Conservation (phyloP, 2,888 invertebrate genomes). For the Sphecodes monilicornis region DNA sequence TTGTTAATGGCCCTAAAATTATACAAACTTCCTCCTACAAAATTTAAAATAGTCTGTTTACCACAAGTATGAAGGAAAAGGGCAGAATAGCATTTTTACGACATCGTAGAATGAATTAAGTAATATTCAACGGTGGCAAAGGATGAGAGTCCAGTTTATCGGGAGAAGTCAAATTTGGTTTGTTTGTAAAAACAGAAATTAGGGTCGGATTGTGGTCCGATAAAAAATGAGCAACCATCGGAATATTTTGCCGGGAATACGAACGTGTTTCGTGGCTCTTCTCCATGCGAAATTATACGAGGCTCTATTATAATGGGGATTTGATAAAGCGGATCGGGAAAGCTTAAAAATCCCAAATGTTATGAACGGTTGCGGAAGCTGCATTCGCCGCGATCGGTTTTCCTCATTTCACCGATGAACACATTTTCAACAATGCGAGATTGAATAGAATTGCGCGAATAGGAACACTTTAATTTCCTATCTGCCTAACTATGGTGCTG, state of each 20-base stretch:
- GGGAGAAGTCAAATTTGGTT: background rate
- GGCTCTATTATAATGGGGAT: constrained; percentile 6
- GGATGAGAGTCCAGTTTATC: no score
- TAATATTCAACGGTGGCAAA: no score
- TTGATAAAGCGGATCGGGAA: constrained; percentile 10
- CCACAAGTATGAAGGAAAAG: no score
- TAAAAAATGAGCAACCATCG: background rate
- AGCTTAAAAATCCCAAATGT: constrained; percentile 9
- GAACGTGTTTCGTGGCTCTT: background rate
- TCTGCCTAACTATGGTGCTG: background rate
- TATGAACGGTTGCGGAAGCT: background rate
- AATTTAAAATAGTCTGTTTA: no score
- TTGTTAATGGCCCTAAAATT: no score
- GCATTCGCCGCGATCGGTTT: background rate
- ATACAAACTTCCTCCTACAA: no score
- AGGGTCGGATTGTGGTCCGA: background rate
- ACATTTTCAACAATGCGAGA: background rate
- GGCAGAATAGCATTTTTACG: no score
- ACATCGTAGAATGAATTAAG: no score
- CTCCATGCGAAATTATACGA: background rate
- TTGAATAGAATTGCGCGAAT: background rate
- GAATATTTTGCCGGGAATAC: background rate
- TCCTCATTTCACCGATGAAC: background rate
- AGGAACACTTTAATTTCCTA: no score
- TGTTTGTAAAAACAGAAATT: background rate